These are phyloP conservation scores for Phania funesta DNA, from an alignment of 2,888 invertebrate genomes.

Conservation along the genomic window DNA sequence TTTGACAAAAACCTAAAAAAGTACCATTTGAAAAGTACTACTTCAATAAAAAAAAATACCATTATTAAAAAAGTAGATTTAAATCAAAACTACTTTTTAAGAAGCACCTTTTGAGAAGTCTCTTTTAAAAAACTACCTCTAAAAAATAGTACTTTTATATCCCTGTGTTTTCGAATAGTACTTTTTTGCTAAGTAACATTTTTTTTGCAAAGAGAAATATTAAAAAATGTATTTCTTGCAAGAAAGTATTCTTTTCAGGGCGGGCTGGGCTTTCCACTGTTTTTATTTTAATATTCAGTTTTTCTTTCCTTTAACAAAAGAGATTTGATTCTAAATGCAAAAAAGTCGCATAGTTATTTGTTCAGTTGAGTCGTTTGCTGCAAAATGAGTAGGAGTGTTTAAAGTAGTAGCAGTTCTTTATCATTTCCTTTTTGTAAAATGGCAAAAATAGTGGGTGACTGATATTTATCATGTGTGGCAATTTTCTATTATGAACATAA, in stretches of 20 bases:
- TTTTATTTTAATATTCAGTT: too few species aligned
- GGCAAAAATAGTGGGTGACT: conserved; percentile 6
- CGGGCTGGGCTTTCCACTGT: too few species aligned
- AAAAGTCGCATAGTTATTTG: not conserved
- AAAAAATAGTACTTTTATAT: too few species aligned
- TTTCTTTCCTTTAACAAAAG: not conserved
- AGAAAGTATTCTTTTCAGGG: too few species aligned
- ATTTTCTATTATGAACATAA: conserved; percentile 49
- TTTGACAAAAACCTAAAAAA: too few species aligned
- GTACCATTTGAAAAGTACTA: too few species aligned
- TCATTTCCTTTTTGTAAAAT: not conserved
- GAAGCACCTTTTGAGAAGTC: not conserved
- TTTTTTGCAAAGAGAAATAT: too few species aligned
- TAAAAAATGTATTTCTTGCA: too few species aligned
- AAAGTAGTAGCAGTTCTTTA: not conserved
- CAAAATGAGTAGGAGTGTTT: not conserved
- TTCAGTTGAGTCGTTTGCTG: not conserved
- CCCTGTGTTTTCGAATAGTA: too few species aligned
- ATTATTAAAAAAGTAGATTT: not conserved
- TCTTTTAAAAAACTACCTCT: too few species aligned
- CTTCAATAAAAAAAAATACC: not conserved
- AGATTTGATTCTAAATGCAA: not conserved
- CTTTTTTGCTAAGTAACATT: too few species aligned
- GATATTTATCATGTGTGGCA: conserved; percentile 51
- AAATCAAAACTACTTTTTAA: not conserved